Evolutionary conservation across 2,888 invertebrate species (phyloP).

Genomic region (Netelia inedita): DNA sequence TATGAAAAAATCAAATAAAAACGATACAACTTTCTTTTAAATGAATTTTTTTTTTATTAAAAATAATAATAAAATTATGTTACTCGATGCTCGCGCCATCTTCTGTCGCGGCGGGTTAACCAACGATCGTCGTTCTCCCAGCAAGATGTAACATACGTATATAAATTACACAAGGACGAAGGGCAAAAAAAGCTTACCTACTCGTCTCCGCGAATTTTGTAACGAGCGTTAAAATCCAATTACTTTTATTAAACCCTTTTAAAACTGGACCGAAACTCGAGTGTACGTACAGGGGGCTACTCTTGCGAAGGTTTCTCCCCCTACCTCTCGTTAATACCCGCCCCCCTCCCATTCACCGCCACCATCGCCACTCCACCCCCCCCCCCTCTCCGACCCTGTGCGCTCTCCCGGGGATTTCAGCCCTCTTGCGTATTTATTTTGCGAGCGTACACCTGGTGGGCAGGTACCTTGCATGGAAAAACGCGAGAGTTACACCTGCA

Average conservation of each 20-base stretch:
- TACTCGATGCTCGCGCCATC: too few relatives aligned
- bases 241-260: slow-evolving; percentile 71
- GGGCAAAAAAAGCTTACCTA: background rate
- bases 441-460: slow-evolving; percentile 15
- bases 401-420: slow-evolving; percentile 35
- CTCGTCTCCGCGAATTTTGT: slow-evolving; percentile 36
- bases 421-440: slow-evolving; percentile 68
- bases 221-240: slow-evolving; percentile 70
- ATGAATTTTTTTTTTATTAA: too few relatives aligned
- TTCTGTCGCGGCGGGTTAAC: too few relatives aligned
- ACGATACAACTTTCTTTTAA: too few relatives aligned
- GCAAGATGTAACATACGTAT: slow-evolving; percentile 7
- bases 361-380: too few relatives aligned
- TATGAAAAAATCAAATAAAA: too few relatives aligned
- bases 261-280: slow-evolving; percentile 46
- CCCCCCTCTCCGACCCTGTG: too few relatives aligned
- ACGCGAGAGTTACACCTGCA: slow-evolving; percentile 22
- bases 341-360: too few relatives aligned
- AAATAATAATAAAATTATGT: too few relatives aligned
- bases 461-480: slow-evolving; percentile 19
- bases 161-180: slow-evolving; percentile 24
- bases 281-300: background rate
- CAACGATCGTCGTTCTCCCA: slow-evolving; percentile 21
- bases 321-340: too few relatives aligned
- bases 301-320: too few relatives aligned